These are phyloP conservation scores for Hypsopygia costalis DNA, from an alignment of 2,888 invertebrate species.

Conservation along the genomic window DNA sequence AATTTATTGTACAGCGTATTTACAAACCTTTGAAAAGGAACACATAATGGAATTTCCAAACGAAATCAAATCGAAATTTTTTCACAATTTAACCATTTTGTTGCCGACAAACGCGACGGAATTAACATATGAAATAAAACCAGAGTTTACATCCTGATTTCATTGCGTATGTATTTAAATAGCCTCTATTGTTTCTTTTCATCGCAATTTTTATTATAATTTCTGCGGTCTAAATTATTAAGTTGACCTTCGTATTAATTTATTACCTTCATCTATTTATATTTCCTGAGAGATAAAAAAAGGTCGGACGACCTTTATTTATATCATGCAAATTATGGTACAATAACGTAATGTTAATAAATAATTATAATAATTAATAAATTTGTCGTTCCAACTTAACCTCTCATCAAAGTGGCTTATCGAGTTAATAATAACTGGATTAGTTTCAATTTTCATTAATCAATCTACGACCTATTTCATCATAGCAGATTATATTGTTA, in stretches of 20 bases:
- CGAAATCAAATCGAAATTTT: neutral
- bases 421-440: conserved; percentile 27
- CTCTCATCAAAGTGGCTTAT: conserved; percentile 19
- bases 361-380: too few species aligned
- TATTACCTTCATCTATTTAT: too few species aligned
- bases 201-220: conserved; percentile 23
- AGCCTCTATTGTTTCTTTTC: conserved; percentile 29
- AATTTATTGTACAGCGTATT: too few species aligned
- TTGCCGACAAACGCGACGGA: conserved; percentile 30
- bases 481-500: conserved; percentile 26
- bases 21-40: too few species aligned
- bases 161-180: conserved; percentile 29
- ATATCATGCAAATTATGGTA: too few species aligned
- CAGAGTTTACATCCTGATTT: conserved; percentile 23
- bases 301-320: too few species aligned
- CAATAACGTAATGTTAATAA: too few species aligned
- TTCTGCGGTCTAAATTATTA: conserved; percentile 11
- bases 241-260: too few species aligned
- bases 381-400: neutral
- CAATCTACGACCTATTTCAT: conserved; percentile 31
- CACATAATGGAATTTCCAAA: neutral
- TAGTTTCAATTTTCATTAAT: conserved; percentile 35
- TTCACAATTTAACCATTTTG: neutral
- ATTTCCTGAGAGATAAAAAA: too few species aligned
- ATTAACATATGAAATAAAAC: conserved; percentile 21